Evolutionary conservation across 2,888 invertebrate genomes (phyloP), one percentile per base, ranked within the genome.

Genomic region (Rosalia funebris): DNA sequence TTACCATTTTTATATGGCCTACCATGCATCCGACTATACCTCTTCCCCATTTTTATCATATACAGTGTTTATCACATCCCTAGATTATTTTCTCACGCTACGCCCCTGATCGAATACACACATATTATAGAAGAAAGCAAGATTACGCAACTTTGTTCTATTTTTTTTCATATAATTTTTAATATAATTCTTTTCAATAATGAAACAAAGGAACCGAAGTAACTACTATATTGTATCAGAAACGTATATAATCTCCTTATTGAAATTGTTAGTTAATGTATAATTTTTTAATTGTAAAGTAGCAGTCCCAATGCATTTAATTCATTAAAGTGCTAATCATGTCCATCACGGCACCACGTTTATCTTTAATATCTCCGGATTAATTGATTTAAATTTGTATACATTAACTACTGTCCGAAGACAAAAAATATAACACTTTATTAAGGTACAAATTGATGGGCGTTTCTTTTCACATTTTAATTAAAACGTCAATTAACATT

Each of bases 391-490:
- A 61, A 66, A 66, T 61, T 66, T 63, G 63, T 59, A 63, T 65
- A 61, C 60, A 57, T 65, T 60, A 62, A 31, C 50, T 50, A 50
- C 50, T 25, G 53, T 53, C 53, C 31, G 9, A n/a, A 20, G 10
- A 17, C 11, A 53, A 53, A 42, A 53, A 52, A 41, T 11, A 31
- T 17, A 53, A 17, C 41, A 42, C 53, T 53, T 53, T 42, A 53
- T 42, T 42, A 12, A 34, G 17, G 16, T 54, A 66, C 55, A 59
- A 62, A 66, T 68, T 69, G 69, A 69, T 68, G 69, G 68, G 69
- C 66, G 71, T 69, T 59, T 60, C 71, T 67, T 65, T 66, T 64
- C 66, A 65, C 65, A 69, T 62, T 60, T 67, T 68, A 66, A 68
- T 71, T 67, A 68, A 68, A 55, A 57, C 64, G 55, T 62, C 66